Conservation (phyloP, 2,797 vertebrate species). For the Eospalax fontanierii region DNA sequence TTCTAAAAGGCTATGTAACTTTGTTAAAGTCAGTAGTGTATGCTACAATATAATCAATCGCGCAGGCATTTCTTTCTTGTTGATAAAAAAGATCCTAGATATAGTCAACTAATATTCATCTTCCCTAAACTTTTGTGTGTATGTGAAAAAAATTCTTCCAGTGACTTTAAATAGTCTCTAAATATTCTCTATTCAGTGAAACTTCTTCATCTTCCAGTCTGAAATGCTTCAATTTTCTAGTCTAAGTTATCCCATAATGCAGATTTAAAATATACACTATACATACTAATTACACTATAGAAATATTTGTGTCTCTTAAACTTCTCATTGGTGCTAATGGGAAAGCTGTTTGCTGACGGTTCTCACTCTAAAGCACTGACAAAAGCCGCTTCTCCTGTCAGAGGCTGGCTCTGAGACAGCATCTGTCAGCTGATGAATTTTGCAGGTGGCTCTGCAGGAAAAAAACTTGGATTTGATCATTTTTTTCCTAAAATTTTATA, state of each 20-base stretch:
- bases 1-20: constrained; percentile 7
- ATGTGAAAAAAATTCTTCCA: background rate
- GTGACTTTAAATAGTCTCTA: background rate
- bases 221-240: background rate
- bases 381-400: constrained; percentile 36
- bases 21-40: constrained; percentile 32
- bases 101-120: background rate
- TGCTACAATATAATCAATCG: constrained; percentile 42
- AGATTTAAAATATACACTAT: constrained; percentile 93
- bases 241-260: constrained; percentile 85
- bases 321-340: constrained; percentile 92
- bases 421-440: constrained; percentile 86
- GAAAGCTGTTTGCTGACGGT: constrained; percentile 90
- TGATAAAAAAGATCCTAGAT: background rate
- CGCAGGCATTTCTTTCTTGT: background rate
- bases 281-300: constrained; percentile 95
- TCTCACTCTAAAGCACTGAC: constrained; percentile 71
- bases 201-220: background rate
- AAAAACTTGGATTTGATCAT: constrained; percentile 90
- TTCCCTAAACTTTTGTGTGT: constrained; percentile 18
- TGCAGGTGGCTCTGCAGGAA: constrained; percentile 88
- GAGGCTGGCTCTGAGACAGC: constrained; percentile 68
- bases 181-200: background rate
- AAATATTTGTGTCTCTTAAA: constrained; percentile 89
- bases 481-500: constrained; percentile 92